Evolutionary conservation across 2,888 invertebrate genomes (phyloP), one percentile per base, ranked within the genome.

Genomic region (Sphaeridia pumilis): DNA sequence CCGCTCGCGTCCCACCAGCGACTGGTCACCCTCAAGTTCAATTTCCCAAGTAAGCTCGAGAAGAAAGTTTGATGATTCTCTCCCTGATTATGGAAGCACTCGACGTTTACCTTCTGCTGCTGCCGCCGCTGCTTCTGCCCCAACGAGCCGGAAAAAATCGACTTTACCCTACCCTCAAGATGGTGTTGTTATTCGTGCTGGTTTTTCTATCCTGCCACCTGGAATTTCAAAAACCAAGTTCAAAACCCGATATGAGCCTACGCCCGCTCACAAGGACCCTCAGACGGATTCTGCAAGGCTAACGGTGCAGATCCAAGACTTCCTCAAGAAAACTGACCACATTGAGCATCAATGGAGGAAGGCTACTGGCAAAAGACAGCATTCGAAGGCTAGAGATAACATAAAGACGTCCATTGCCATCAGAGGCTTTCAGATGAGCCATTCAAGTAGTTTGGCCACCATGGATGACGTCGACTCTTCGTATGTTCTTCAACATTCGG

Each of bases 281-380:
- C 76, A 80, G 45, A 87, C 87, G 0, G 82, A 84, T 2, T 87
- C 87, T 0, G 83, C 82, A 54, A 80, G 80, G 62, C 73, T 89
- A 20, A 79, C 81, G 27, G 77, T 75, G 31, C 84, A 84, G 71
- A 88, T 89, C 49, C 79, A 83, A 51, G 82, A 81, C 67, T 89
- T 89, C 66, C 72, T 89, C 28, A 79, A 79, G 66, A 77, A 84
- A 58, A 88, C 88, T 2, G 88, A 89, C 71, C 88, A 88, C 70
- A 81, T 88, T 1, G 85, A 85, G 79, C 86, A 88, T 66, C 87
- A 88, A 67, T 89, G 88, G 88, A 76, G 79, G 52, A 75, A 66
- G 35, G 66, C 83, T 46, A 84, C 79, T 50, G 58, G 58, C 7
- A 57, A 59, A 38, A 59, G 51, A 41, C 43, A 31, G 22, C 46